These are phyloP conservation scores for Labeo calbasu DNA, from an alignment of 2,797 vertebrate species.

Conservation along the genomic window DNA sequence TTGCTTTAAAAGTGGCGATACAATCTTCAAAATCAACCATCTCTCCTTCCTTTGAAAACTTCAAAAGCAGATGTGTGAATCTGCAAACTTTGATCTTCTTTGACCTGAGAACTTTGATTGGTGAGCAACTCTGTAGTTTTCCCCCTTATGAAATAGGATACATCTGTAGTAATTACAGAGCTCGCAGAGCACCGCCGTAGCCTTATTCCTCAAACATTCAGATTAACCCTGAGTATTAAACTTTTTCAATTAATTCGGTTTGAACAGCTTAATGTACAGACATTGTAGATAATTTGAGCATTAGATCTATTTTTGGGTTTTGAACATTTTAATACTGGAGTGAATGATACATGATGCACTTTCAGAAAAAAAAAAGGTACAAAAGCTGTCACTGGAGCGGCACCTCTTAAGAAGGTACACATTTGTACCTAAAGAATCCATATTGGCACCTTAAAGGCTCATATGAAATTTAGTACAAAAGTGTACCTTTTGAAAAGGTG, in stretches of 20 bases:
- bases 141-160: conserved; percentile 39
- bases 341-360: neutral
- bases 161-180: conserved; percentile 38
- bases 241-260: conserved; percentile 21
- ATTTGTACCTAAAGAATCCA: neutral
- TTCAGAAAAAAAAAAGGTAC: neutral
- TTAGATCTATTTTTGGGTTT: neutral
- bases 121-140: conserved; percentile 44
- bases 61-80: conserved; percentile 48
- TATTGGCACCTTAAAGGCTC: neutral
- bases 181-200: neutral
- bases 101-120: conserved; percentile 49
- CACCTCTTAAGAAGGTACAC: neutral
- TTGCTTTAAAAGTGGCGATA: conserved; percentile 21
- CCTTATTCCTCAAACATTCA: conserved; percentile 10
- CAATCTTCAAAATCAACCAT: conserved; percentile 44
- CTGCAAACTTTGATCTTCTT: conserved; percentile 48
- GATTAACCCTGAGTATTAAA: neutral
- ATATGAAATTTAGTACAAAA: neutral
- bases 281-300: conserved; percentile 9
- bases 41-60: conserved; percentile 45
- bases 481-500: neutral
- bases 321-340: neutral
- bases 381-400: neutral
- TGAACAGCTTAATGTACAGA: conserved; percentile 3